Percentiles rank a stretch among this genome's conserved stretches.
Conservation (phyloP, 2,888 invertebrate genomes). For the Leucophenga montana region DNA sequence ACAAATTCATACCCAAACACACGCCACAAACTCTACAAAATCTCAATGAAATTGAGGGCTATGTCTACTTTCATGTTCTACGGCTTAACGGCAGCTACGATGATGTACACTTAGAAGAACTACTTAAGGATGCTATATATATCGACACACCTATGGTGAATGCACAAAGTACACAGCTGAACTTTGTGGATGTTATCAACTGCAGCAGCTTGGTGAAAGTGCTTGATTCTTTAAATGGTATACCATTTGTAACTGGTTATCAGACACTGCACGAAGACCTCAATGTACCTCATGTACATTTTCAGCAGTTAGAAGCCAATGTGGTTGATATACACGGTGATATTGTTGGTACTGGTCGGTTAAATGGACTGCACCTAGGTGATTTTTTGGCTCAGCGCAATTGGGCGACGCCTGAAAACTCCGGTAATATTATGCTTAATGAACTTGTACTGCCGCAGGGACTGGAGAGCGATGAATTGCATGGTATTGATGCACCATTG, state of each 20-base stretch:
- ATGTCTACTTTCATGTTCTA: conserved; percentile 74
- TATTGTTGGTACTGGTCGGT: conserved; percentile 63
- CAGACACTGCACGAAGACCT: conserved; percentile 60
- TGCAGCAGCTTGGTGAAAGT: conserved; percentile 61
- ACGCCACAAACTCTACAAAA: conserved; percentile 73
- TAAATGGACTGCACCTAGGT: conserved; percentile 69
- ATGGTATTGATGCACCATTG: conserved; percentile 66
- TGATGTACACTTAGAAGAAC: conserved; percentile 72
- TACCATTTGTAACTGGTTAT: conserved; percentile 57
- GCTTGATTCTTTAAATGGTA: conserved; percentile 69
- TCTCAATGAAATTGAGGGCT: conserved; percentile 70
- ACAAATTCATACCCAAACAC: conserved; percentile 74
- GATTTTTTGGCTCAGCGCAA: conserved; percentile 53
- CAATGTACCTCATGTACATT: conserved; percentile 57
- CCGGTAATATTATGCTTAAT: conserved; percentile 59
- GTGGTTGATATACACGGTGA: conserved; percentile 67
- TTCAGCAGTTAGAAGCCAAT: conserved; percentile 61
- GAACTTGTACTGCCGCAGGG: conserved; percentile 66
- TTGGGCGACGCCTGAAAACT: conserved; percentile 40
- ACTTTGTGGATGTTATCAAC: conserved; percentile 60
- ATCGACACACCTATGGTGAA: conserved; percentile 70
- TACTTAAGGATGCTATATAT: conserved; percentile 72
- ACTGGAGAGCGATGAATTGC: conserved; percentile 67
- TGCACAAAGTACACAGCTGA: conserved; percentile 60
- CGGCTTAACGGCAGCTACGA: conserved; percentile 71